Evolutionary conservation across 2,888 invertebrate genomes (phyloP), one percentile per base, ranked within the genome.

Genomic region (Leptodirus hochenwartii): DNA sequence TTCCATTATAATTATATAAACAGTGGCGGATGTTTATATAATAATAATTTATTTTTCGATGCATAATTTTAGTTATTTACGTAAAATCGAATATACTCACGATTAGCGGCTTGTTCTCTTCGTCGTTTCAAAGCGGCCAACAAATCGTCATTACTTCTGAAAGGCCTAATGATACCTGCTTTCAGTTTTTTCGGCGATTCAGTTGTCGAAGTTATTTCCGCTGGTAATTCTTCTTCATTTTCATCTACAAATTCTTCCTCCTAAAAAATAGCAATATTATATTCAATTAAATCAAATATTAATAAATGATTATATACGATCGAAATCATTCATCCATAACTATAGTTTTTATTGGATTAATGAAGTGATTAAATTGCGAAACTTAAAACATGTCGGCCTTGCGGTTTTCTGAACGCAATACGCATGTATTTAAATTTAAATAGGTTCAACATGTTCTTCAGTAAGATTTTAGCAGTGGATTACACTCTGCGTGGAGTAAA

Each of bases 121-220:
- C 76, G 64, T 43, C 71, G 69, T 51, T 78, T 79, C 33, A 80
- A 56, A 1, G 75, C 67, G 31, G 70, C 76, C 25, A 80, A 54
- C 15, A 80, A 62, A 43, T 79, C 79, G 33, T 76, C 71, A 53
- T 80, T 79, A 45, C 78, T 79, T 43, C 78, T 66, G 64, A 79
- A 79, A 1, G 80, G 79, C 31, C 80, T 58, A 10, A 79, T 69
- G 20, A 65, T 59, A 10, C 75, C 75, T 1, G 64, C 62, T 25
- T 60, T 64, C 1, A 72, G 54, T 41, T 72, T 67, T 43, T 76
- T 77, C 40, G 74, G 68, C 29, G 75, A 58, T 43, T 75, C 73
- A 13, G 73, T 72, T 4, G 79, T 76, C 1, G 74, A 66, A 2
- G 69, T 67, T 8, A 71, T 69, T n/a, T 55, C 53, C 34, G 61